Evolutionary conservation across 2,113 vertebrate species (phyloP), one percentile per base, ranked within the genome.

Genomic region (Lepisosteus oculatus): DNA sequence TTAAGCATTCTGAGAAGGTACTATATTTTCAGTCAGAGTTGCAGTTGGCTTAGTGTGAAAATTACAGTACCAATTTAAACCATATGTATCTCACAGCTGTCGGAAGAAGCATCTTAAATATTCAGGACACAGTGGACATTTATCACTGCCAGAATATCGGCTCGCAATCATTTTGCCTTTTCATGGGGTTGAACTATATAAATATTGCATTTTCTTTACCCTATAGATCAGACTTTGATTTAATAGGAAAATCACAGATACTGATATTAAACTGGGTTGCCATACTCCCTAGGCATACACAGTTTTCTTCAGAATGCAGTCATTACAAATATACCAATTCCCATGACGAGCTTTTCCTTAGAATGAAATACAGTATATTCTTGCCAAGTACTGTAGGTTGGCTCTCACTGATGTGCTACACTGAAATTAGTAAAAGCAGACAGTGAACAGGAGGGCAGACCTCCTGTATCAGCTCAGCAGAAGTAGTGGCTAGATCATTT

Each of bases 1-100:
- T 41, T 29, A 29, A 41, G 8, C 29, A 41, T 65, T 15, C 17
- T 65, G 29, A 12, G 62, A 65, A 65, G 9, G 29, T 42, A 29
- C 29, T 65, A 29, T 17, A n/a, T 17, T 65, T 65, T 65, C 29
- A 41, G 8, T 15, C 59, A 6, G 59, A 15, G 29, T 43, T 65
- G 17, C 42, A 65, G 29, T 42, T 42, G 62, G 8, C 11, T 65
- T 42, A 65, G 9, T 29, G 17, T 41, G 42, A 65, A 65, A 65
- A 65, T 65, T 8, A 11, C 62, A 65, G 62, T 29, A 65, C 62
- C 62, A 65, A 65, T 65, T 65, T 65, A 42, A 65, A 42, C 17
- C 62, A 65, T 65, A 65, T 43, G 42, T 29, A 64, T 15, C 41
- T 64, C 42, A 6, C 62, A 64, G 42, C 56, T 14, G 56, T 59